A percentile compares a stretch with the other conserved stretches of the same genome.
Evolutionary conservation across 2,797 vertebrate species (phyloP).

Genomic region (Dendrocincla tyrannina): DNA sequence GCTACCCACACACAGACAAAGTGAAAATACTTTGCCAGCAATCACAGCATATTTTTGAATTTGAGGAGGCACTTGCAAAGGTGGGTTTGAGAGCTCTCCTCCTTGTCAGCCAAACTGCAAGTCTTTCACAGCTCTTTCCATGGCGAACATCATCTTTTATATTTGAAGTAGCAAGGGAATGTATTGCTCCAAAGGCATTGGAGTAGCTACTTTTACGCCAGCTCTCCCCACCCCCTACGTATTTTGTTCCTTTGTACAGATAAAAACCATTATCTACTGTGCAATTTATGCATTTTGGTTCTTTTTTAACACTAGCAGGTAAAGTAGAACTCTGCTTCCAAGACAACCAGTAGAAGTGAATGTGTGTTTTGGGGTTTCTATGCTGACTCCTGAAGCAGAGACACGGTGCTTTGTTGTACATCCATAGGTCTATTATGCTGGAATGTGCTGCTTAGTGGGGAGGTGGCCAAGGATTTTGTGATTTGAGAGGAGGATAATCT

Average conservation of each 20-base stretch:
- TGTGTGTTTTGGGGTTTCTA: background rate
- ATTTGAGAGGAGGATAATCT: background rate
- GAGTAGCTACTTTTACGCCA: background rate
- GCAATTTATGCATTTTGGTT: background rate
- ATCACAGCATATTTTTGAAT: background rate
- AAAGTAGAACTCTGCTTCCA: background rate
- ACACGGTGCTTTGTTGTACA: background rate
- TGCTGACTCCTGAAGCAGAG: background rate
- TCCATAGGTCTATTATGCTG: background rate
- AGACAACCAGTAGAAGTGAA: background rate
- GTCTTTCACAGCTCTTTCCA: background rate
- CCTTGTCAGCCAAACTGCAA: background rate
- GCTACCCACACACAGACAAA: background rate
- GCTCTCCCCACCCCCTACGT: accelerated
- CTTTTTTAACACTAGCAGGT: background rate
- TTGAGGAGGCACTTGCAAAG: background rate
- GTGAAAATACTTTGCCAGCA: background rate
- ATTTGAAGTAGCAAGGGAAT: background rate
- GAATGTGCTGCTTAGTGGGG: background rate
- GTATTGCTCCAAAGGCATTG: background rate
- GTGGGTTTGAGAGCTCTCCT: background rate
- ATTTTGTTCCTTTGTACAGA: background rate
- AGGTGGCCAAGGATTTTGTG: background rate
- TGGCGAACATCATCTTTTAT: background rate
- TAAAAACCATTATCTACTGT: accelerated